Conservation (phyloP, 2,797 vertebrate genomes). For the Diplodus sargus region DNA sequence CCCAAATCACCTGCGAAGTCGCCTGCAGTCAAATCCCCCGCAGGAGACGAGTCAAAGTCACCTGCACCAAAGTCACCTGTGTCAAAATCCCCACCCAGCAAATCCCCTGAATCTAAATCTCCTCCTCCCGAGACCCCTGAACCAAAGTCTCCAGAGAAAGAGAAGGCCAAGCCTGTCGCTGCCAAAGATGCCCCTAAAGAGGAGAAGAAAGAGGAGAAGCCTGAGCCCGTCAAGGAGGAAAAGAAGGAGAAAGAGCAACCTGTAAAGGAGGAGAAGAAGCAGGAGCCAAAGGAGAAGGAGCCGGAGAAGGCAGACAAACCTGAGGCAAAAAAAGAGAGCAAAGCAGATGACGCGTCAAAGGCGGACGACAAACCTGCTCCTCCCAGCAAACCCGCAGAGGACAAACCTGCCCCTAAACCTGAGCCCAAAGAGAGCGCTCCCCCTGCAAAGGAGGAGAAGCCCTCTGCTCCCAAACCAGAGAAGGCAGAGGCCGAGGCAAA, state of each 20-base stretch:
- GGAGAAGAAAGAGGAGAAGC: constrained; percentile 69
- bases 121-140: constrained; percentile 73
- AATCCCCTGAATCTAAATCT: constrained; percentile 77
- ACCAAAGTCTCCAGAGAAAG: constrained; percentile 79
- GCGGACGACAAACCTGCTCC: constrained; percentile 74
- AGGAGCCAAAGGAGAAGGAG: constrained; percentile 74
- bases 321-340: constrained; percentile 74
- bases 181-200: constrained; percentile 75
- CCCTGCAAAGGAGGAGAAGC: constrained; percentile 76
- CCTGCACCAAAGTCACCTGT: constrained; percentile 69
- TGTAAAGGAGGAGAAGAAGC: constrained; percentile 70
- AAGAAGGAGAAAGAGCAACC: constrained; percentile 76
- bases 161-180: constrained; percentile 65
- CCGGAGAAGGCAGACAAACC: constrained; percentile 70
- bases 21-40: constrained; percentile 69
- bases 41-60: constrained; percentile 72
- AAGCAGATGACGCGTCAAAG: constrained; percentile 72
- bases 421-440: constrained; percentile 67
- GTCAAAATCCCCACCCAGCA: constrained; percentile 69
- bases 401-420: constrained; percentile 73
- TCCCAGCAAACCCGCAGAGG: constrained; percentile 67
- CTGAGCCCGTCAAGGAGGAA: constrained; percentile 69
- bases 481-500: constrained; percentile 64
- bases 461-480: constrained; percentile 64
- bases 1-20: constrained; percentile 73